Evolutionary conservation across 2,888 invertebrate genomes (phyloP).

Genomic region (Herminia tarsipennalis): DNA sequence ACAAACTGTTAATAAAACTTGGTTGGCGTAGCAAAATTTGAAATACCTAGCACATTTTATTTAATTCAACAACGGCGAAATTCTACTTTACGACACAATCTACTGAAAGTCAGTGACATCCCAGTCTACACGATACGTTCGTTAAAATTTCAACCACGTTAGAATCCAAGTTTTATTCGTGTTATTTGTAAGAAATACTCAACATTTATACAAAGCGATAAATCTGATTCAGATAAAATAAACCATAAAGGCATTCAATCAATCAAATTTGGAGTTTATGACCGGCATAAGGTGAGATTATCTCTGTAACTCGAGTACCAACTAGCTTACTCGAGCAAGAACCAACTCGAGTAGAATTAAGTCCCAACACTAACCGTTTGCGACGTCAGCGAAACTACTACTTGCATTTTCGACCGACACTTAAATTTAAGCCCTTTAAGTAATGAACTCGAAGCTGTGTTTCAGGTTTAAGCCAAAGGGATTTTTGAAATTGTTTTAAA

Average conservation of each 20-base stretch:
- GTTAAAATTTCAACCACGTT: too few species aligned
- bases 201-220: too few species aligned
- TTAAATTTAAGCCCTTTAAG: conserved; percentile 32
- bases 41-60: too few species aligned
- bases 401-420: conserved; percentile 28
- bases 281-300: neutral
- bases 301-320: neutral
- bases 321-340: conserved; percentile 6
- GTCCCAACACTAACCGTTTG: conserved; percentile 13
- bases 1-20: too few species aligned
- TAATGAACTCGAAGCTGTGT: conserved; percentile 32
- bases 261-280: conserved; percentile 2
- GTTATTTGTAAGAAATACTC: too few species aligned
- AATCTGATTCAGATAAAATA: conserved; percentile 17
- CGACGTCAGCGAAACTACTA: conserved; percentile 17
- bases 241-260: conserved; percentile 9
- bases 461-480: conserved; percentile 22
- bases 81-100: too few species aligned
- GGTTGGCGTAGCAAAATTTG: too few species aligned
- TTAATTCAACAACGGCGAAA: too few species aligned
- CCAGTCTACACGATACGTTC: too few species aligned
- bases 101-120: too few species aligned
- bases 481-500: conserved; percentile 31
- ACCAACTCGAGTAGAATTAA: conserved; percentile 15
- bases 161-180: too few species aligned